Evolutionary conservation across 2,797 vertebrate species (phyloP).

Genomic region (Esox lucius): DNA sequence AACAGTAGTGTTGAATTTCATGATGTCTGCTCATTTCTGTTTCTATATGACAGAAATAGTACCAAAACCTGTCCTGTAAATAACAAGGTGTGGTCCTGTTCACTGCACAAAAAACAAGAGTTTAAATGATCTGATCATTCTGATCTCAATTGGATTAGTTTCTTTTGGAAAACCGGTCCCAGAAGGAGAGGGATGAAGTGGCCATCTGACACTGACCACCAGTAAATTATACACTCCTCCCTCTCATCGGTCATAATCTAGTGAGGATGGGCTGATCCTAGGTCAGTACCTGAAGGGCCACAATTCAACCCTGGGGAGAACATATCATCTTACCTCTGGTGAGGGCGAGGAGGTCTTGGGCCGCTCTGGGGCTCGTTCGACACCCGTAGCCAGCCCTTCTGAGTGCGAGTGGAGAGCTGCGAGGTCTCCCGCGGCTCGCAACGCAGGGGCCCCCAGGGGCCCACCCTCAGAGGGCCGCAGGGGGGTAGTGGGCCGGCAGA

Average conservation of each 20-base stretch:
- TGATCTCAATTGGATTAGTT: too few species aligned
- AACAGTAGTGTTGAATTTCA: too few species aligned
- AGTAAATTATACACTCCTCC: slow-evolving; percentile 26
- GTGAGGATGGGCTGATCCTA: slow-evolving; percentile 8
- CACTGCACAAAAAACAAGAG: too few species aligned
- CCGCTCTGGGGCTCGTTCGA: slow-evolving; percentile 65
- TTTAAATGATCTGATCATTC: too few species aligned
- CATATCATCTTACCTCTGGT: slow-evolving; percentile 80
- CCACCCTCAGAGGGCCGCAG: slow-evolving; percentile 71
- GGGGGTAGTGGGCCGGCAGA: slow-evolving; percentile 66
- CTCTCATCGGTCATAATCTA: slow-evolving; percentile 33
- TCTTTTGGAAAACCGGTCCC: neutral
- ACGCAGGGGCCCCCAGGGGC: slow-evolving; percentile 73
- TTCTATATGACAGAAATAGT: too few species aligned
- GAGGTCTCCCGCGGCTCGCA: slow-evolving; percentile 68
- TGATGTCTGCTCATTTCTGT: too few species aligned
- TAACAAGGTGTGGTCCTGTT: too few species aligned
- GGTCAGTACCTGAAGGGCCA: slow-evolving; percentile 48
- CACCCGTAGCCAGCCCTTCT: slow-evolving; percentile 61
- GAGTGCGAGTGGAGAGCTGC: slow-evolving; percentile 50
- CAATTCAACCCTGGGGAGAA: slow-evolving; percentile 44
- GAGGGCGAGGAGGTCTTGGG: slow-evolving; percentile 57
- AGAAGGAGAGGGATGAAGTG: slow-evolving; percentile 41
- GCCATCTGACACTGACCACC: slow-evolving; percentile 43
- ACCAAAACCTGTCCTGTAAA: too few species aligned